These are phyloP conservation scores for Drosophila formosana DNA, from an alignment of 2,888 invertebrate species.

Conservation along the genomic window DNA sequence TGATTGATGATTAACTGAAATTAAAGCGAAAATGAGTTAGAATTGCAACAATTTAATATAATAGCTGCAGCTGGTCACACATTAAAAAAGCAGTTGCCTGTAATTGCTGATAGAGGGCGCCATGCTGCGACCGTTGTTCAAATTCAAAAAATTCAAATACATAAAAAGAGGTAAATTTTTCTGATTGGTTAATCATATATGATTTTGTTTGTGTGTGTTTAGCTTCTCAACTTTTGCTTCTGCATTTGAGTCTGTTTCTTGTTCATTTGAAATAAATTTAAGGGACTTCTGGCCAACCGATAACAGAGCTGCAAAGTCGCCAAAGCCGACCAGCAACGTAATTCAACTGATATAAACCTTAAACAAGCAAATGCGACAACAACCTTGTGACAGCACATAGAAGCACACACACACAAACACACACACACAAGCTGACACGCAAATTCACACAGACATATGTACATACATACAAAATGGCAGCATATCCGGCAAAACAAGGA, in stretches of 20 bases:
- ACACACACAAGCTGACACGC: neutral
- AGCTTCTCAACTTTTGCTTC: slow-evolving; percentile 48
- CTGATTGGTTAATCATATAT: neutral
- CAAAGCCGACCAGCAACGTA: slow-evolving; percentile 8
- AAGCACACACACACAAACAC: neutral
- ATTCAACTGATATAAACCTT: slow-evolving; percentile 37
- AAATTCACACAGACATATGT: neutral
- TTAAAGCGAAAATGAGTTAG: neutral
- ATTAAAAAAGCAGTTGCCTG: neutral
- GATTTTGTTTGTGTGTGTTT: slow-evolving; percentile 21
- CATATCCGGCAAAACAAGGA: slow-evolving; percentile 50
- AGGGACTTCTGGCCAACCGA: slow-evolving; percentile 8
- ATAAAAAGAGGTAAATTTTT: neutral
- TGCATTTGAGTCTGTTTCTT: slow-evolving; percentile 39
- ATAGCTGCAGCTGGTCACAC: slow-evolving; percentile 34
- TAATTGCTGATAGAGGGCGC: slow-evolving; percentile 47
- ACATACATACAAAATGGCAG: slow-evolving; percentile 34
- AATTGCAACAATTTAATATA: neutral
- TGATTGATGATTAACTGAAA: slow-evolving; percentile 5
- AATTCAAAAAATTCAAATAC: slow-evolving; percentile 40
- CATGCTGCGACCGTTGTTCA: slow-evolving; percentile 17
- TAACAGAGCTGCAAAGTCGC: slow-evolving; percentile 6
- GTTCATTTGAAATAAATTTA: slow-evolving; percentile 16
- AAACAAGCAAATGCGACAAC: slow-evolving; percentile 8
- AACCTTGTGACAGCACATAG: slow-evolving; percentile 19